These are phyloP conservation scores for Sinhomidia bicolor DNA, from an alignment of 2,888 invertebrate species.

Conservation along the genomic window DNA sequence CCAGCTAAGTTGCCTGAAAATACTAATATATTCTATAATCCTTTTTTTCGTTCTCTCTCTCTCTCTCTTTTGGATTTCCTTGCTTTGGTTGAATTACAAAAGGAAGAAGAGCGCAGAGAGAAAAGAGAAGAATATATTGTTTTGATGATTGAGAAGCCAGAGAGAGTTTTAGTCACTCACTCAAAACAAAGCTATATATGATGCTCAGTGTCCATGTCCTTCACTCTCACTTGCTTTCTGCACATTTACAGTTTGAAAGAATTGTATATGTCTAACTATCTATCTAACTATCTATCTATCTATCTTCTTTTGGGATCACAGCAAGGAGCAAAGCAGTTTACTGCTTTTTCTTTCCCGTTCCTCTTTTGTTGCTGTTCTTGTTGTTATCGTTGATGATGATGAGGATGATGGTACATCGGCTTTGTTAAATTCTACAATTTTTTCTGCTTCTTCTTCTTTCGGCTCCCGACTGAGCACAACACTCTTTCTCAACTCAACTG, in stretches of 20 bases:
- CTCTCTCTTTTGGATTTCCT: slow-evolving; percentile 4
- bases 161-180: slow-evolving; percentile 28
- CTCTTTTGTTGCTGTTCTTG: neutral
- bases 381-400: neutral
- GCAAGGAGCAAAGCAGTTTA: slow-evolving; percentile 57
- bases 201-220: slow-evolving; percentile 19
- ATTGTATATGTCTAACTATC: too few species aligned
- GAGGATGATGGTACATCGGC: neutral
- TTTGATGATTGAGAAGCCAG: neutral
- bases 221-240: slow-evolving; percentile 25
- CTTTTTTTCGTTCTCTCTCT: slow-evolving; percentile 11
- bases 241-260: neutral
- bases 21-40: slow-evolving; percentile 22
- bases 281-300: neutral
- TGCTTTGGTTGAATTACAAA: slow-evolving; percentile 58
- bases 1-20: slow-evolving; percentile 5
- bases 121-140: neutral
- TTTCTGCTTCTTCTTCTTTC: slow-evolving; percentile 24
- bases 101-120: neutral
- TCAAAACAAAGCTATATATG: neutral
- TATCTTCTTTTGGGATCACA: slow-evolving; percentile 44
- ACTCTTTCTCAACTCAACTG: slow-evolving; percentile 29
- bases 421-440: slow-evolving; percentile 39
- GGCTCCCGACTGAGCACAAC: slow-evolving; percentile 66
- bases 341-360: neutral